These are phyloP conservation scores for Leptopilina boulardi DNA, from an alignment of 1,140 invertebrate genomes.

Conservation along the genomic window DNA sequence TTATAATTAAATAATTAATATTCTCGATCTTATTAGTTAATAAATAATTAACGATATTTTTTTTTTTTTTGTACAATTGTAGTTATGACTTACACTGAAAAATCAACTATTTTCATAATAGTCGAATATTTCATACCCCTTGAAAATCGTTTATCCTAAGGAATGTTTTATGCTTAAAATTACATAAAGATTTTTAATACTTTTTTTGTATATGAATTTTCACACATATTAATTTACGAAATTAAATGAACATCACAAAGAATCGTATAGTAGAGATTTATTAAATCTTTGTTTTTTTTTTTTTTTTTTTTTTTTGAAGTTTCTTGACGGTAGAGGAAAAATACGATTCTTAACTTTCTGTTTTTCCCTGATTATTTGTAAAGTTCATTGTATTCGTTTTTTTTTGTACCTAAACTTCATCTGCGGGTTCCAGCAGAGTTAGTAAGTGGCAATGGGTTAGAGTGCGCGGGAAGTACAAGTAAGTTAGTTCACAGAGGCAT, in stretches of 20 bases:
- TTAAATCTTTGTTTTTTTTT: no score
- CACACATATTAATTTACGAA: background rate
- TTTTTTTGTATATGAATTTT: no score
- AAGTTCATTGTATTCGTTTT: background rate
- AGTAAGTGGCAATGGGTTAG: conserved; percentile 66
- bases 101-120: background rate
- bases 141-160: no score
- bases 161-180: background rate
- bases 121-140: background rate
- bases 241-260: background rate
- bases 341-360: background rate
- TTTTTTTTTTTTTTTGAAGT: background rate
- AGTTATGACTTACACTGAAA: background rate
- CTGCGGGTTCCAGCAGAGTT: conserved; percentile 60
- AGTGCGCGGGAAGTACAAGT: conserved; percentile 66
- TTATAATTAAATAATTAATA: background rate
- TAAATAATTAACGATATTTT: background rate
- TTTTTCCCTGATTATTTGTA: background rate
- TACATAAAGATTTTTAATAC: background rate
- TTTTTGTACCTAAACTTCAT: conserved; percentile 45
- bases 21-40: background rate
- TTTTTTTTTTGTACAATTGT: conserved; percentile 3
- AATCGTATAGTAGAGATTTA: no score
- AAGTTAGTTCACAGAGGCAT: conserved; percentile 87
- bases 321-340: conserved; percentile 16